Base-by-base conservation (phyloP, 2,113 vertebrate genomes). In the Rousettus leschenaultii region DNA sequence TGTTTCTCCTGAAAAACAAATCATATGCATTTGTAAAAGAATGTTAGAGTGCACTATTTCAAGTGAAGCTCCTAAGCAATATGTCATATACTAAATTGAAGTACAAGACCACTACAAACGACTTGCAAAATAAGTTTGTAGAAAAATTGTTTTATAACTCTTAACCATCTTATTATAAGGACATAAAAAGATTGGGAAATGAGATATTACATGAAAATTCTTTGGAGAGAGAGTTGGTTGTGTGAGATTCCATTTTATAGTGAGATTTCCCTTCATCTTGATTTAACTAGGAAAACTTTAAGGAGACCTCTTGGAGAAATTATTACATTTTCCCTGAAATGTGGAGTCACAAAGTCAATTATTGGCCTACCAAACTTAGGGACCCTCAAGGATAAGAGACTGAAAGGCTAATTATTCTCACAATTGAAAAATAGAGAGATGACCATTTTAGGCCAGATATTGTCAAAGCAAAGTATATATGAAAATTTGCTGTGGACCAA, bases 1-100 rank as follows among this genome's bases (percentile, higher is more conserved):
- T 87, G 10, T 43, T 94, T 79, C 59, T 59, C 26, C 3, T 80
- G 66, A 96, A 94, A 92, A 92, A 45, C 86, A 77, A 84, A 77
- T 22, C 28, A 43, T 40, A 83, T 40, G 24, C 1, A 3, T 61
- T 86, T 90, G 24, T 65, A 51, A 74, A 93, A 66, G 8, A 86
- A 90, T 66, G 3, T 77, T 95, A 70, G 92, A 75, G 2, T 91
- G 12, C 3, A 51, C 26, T 45, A 68, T 70, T 57, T 89, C 13
- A 70, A 65, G 18, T 86, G 53, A 86, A 51, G 21, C 26, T 26
- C 35, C 40, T 43, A 80, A 82, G 8, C n/a, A 38, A 30, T 74
- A 78, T 40, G 9, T 35, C 38, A 19, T 40, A 65, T 38, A 43
- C 15, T 40, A 86, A 90, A 83, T 15, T 74, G n/a, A 78, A 66